Evolutionary conservation across 2,797 vertebrate genomes (phyloP).

Genomic region (Moxostoma hubbsi): DNA sequence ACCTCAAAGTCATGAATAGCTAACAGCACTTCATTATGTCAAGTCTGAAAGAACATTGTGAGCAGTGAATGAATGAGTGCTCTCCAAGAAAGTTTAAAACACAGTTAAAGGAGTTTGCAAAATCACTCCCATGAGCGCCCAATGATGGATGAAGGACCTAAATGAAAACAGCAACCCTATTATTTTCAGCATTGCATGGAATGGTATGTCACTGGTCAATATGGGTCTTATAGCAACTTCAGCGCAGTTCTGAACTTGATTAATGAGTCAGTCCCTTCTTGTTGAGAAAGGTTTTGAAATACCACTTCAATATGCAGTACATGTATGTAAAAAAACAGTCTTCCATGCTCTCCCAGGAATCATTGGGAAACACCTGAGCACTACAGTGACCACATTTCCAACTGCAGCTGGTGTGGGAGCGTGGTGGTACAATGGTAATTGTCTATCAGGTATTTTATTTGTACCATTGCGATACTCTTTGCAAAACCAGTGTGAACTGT

Average conservation of each 20-base stretch:
- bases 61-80: conserved; percentile 34
- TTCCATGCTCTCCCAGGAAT: background rate
- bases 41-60: conserved; percentile 43
- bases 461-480: too few species aligned
- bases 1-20: conserved; percentile 9
- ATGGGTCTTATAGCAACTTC: background rate
- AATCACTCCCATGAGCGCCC: conserved; percentile 45
- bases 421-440: background rate
- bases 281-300: conserved; percentile 30
- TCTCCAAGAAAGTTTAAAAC: conserved; percentile 19
- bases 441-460: background rate
- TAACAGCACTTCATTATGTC: conserved; percentile 35
- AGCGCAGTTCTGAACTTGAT: conserved; percentile 21
- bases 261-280: conserved; percentile 29
- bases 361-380: conserved; percentile 4
- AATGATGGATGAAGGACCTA: conserved; percentile 53
- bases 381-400: background rate
- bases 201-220: conserved; percentile 48
- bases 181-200: conserved; percentile 42
- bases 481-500: too few species aligned
- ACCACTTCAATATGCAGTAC: background rate
- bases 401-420: background rate
- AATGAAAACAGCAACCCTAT: conserved; percentile 50
- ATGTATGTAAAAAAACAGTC: background rate
- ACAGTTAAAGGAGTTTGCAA: conserved; percentile 43